Evolutionary conservation across 2,797 vertebrate species (phyloP).

Genomic region (Hypotaenidia philippensis): DNA sequence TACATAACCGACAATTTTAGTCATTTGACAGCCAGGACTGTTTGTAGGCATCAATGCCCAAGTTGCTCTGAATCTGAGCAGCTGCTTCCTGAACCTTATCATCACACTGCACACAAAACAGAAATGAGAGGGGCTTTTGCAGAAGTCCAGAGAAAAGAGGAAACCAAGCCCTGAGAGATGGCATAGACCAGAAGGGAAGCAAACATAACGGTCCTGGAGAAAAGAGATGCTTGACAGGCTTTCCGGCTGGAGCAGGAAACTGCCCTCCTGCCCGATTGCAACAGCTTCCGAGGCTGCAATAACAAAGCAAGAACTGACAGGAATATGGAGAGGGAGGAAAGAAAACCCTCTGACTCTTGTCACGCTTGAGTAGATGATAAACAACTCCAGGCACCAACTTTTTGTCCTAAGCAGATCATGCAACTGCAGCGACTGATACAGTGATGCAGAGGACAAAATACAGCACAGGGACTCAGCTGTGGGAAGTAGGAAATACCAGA

Average conservation of each 20-base stretch:
- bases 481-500: background rate
- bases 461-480: background rate
- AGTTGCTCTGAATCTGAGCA: conserved; percentile 11
- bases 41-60: background rate
- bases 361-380: background rate
- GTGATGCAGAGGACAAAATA: background rate
- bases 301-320: background rate
- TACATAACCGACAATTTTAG: background rate
- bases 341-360: background rate
- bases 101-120: background rate
- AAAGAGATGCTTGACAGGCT: conserved; percentile 6
- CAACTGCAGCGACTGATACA: background rate
- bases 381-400: background rate
- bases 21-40: background rate
- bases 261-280: background rate
- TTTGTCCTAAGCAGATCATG: background rate
- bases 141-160: background rate
- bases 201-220: background rate
- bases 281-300: conserved; percentile 25
- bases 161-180: background rate
- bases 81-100: conserved; percentile 13
- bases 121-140: background rate
- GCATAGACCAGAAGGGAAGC: background rate
- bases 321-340: background rate
- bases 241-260: conserved; percentile 7